Evolutionary conservation across 2,888 invertebrate species (phyloP).

Genomic region (Protodeltote pygarga): DNA sequence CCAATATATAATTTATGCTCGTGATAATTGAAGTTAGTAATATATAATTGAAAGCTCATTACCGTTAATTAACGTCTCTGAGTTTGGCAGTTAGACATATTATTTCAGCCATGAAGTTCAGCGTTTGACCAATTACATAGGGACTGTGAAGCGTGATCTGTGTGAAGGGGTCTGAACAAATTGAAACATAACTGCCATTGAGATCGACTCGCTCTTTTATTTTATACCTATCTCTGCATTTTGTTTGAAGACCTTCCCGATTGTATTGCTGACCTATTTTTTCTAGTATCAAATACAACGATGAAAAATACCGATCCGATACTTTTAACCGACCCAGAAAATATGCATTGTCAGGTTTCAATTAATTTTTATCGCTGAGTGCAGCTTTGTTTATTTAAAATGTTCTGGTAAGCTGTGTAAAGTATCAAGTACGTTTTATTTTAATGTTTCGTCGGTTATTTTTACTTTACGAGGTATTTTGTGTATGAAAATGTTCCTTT

Average conservation of each 20-base stretch:
- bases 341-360: slow-evolving; percentile 5
- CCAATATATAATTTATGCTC: too few species aligned
- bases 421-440: not conserved
- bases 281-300: slow-evolving; percentile 21
- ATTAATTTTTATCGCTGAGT: slow-evolving; percentile 1
- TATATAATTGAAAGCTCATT: too few species aligned
- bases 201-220: slow-evolving; percentile 35
- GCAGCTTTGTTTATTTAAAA: slow-evolving; percentile 4
- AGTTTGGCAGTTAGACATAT: too few species aligned
- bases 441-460: not conserved
- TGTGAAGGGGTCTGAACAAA: slow-evolving; percentile 30
- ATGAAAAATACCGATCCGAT: slow-evolving; percentile 19
- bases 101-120: slow-evolving; percentile 31
- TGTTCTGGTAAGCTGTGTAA: not conserved
- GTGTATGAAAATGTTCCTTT: too few species aligned
- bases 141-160: slow-evolving; percentile 22
- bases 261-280: slow-evolving; percentile 43
- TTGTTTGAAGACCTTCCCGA: slow-evolving; percentile 42
- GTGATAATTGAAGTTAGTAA: too few species aligned
- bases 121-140: slow-evolving; percentile 41
- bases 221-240: slow-evolving; percentile 41
- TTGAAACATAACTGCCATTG: slow-evolving; percentile 38
- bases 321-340: slow-evolving; percentile 26
- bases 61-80: too few species aligned
- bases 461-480: too few species aligned